Percentiles rank a stretch among this genome's conserved stretches.
phyloP scores from a whole-genome alignment of 2,113 vertebrate genomes.

The Gasterosteus aculeatus region DNA sequence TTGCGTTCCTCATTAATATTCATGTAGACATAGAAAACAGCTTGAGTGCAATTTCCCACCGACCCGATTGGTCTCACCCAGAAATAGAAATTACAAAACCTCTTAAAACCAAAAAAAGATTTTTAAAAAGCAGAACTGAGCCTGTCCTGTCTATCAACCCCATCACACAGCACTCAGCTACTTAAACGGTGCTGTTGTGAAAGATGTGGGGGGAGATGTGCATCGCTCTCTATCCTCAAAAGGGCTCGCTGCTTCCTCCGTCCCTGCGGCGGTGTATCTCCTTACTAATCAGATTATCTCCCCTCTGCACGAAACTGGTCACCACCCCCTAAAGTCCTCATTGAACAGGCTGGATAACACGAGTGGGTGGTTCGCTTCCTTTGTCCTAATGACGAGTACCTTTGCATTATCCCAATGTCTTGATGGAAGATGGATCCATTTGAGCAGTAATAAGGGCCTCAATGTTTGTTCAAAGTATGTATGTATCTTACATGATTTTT shows the following conservation, averaged over 20 bases:
- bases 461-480: not conserved
- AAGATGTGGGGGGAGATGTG: conserved; percentile 30
- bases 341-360: conserved; percentile 18
- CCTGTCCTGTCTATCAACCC: conserved; percentile 22
- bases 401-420: not conserved
- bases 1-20: conserved; percentile 31
- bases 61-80: not conserved
- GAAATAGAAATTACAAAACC: conserved; percentile 30
- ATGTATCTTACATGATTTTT: not conserved
- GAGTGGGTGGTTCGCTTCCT: not conserved
- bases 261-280: conserved; percentile 43
- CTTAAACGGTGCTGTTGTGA: conserved; percentile 23
- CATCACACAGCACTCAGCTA: conserved; percentile 28
- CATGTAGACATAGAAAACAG: conserved; percentile 10
- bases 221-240: conserved; percentile 34
- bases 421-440: not conserved
- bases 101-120: conserved; percentile 3
- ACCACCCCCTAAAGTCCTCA: not conserved
- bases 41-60: conserved; percentile 15
- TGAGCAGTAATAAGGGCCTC: not conserved
- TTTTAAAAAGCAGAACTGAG: not conserved
- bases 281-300: conserved; percentile 70
- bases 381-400: conserved; percentile 20
- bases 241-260: conserved; percentile 1
- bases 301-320: conserved; percentile 38